Conservation (phyloP, 2,113 vertebrate species). For the Hippolais icterina region DNA sequence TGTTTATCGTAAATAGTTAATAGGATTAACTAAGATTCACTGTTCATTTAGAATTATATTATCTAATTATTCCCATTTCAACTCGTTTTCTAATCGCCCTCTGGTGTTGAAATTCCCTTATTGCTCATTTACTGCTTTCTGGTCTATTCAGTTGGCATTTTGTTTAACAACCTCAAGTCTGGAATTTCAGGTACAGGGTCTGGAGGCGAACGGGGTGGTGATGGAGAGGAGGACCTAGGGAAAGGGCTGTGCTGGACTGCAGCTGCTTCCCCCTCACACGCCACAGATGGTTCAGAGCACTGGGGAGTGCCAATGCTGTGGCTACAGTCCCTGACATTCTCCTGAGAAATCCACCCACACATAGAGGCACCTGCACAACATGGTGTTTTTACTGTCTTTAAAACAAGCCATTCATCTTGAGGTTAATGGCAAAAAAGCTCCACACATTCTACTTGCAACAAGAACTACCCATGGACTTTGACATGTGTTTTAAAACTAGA, state of each 20-base stretch:
- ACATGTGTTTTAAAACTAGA: neutral
- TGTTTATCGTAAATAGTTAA: neutral
- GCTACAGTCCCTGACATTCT: neutral
- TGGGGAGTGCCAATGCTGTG: rapidly evolving
- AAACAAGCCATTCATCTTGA: conserved; percentile 10
- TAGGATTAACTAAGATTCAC: neutral
- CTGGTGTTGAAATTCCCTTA: conserved; percentile 9
- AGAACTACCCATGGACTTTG: neutral
- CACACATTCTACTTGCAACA: neutral
- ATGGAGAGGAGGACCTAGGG: neutral
- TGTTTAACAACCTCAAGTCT: neutral
- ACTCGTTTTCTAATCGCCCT: conserved; percentile 17
- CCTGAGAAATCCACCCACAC: conserved; percentile 14
- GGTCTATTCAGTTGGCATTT: neutral
- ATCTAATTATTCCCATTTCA: conserved; percentile 7
- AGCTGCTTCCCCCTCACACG: neutral
- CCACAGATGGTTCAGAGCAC: rapidly evolving
- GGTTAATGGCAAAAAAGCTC: neutral
- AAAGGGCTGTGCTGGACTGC: neutral
- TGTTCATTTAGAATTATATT: neutral
- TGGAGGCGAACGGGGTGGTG: neutral
- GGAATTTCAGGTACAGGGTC: neutral
- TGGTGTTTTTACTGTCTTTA: conserved; percentile 42
- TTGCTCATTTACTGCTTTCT: conserved; percentile 4
- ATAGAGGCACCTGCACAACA: neutral